These are phyloP conservation scores for Laterallus jamaicensis DNA, from an alignment of 2,113 vertebrate genomes.

Conservation along the genomic window DNA sequence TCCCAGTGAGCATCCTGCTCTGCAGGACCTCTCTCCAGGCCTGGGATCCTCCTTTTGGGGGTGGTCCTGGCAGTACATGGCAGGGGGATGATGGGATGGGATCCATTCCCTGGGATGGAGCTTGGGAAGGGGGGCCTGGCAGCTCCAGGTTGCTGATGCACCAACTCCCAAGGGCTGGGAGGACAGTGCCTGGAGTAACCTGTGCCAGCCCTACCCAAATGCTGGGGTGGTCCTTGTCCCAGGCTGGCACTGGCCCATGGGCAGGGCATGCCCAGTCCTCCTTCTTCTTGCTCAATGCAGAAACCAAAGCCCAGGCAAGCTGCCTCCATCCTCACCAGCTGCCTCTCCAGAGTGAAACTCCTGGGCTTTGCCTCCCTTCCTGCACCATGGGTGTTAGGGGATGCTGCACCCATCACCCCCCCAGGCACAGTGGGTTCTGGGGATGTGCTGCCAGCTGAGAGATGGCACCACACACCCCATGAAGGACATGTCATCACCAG, in stretches of 20 bases:
- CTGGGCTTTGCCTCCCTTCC: not conserved
- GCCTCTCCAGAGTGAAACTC: no score
- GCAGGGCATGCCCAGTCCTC: not conserved
- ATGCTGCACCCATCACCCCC: not conserved
- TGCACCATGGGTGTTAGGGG: rapidly evolving
- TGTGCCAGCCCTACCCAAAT: not conserved
- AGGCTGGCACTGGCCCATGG: not conserved
- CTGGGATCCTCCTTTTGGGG: not conserved
- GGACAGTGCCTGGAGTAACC: rapidly evolving
- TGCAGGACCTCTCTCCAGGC: not conserved
- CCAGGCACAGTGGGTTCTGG: rapidly evolving
- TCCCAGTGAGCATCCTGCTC: not conserved
- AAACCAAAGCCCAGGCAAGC: not conserved
- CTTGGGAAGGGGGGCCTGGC: not conserved
- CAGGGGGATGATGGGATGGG: rapidly evolving
- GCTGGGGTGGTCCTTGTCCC: not conserved
- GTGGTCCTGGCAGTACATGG: not conserved
- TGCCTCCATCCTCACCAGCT: rapidly evolving
- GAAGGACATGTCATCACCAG: rapidly evolving
- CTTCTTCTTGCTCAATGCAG: not conserved
- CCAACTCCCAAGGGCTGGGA: rapidly evolving
- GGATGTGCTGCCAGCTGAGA: rapidly evolving
- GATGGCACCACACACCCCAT: rapidly evolving
- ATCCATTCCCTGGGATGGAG: not conserved
- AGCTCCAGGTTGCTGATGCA: not conserved